Conservation (phyloP, 2,888 invertebrate genomes). For the Eupithecia tripunctaria region DNA sequence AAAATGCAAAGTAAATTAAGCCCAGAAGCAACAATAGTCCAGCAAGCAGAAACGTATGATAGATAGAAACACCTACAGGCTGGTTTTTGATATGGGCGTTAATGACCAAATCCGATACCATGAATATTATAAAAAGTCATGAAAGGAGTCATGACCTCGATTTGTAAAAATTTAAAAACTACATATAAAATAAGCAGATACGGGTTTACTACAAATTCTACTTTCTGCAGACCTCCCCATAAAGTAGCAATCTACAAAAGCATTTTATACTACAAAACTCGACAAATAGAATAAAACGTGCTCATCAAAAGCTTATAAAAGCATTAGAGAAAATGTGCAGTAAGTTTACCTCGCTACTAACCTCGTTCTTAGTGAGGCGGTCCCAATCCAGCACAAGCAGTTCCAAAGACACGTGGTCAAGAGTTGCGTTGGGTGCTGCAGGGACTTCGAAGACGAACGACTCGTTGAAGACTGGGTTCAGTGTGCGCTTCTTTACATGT, state of each 20-base stretch:
- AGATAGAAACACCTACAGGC: no score
- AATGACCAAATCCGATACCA: no score
- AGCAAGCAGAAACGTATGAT: neutral
- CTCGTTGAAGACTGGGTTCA: constrained; percentile 99
- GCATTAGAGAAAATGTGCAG: constrained; percentile 19
- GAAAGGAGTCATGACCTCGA: no score
- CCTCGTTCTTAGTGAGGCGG: constrained; percentile 99
- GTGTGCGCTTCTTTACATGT: constrained; percentile 98
- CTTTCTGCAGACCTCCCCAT: neutral
- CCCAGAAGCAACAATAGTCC: neutral
- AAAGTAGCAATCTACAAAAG: neutral
- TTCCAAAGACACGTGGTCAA: constrained; percentile 93
- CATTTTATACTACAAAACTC: neutral
- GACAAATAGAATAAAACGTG: neutral
- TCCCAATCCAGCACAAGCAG: constrained; percentile 98
- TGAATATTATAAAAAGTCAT: no score
- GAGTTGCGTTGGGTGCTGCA: constrained; percentile 87
- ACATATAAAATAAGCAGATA: neutral
- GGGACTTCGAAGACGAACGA: constrained; percentile 99
- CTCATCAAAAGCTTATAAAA: neutral
- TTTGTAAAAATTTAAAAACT: no score
- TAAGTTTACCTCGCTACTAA: constrained; percentile 57
- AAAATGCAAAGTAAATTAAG: no score
- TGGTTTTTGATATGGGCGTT: no score
- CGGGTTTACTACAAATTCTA: neutral